These are phyloP conservation scores for Bostrychus sinensis DNA, from an alignment of 2,113 vertebrate genomes.

Conservation along the genomic window DNA sequence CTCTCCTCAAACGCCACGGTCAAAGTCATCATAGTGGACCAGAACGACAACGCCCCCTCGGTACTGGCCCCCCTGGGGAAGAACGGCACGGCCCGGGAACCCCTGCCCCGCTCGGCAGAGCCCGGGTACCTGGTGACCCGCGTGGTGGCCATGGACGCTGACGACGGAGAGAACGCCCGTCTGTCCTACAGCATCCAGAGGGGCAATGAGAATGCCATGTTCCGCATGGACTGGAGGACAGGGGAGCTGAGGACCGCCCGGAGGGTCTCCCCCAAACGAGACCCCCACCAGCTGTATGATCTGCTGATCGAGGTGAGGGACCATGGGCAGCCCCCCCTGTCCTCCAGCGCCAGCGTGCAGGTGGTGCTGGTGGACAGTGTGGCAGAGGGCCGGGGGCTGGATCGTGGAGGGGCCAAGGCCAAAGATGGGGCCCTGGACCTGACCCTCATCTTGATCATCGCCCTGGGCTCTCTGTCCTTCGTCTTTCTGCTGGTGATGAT, in stretches of 20 bases:
- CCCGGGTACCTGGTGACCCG: constrained; percentile 93
- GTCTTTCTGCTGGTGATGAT: constrained; percentile 97
- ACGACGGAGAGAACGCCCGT: constrained; percentile 94
- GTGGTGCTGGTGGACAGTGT: constrained; percentile 90
- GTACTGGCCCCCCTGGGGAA: constrained; percentile 89
- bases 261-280: constrained; percentile 86
- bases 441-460: constrained; percentile 95
- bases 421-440: constrained; percentile 90
- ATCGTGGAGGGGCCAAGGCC: constrained; percentile 59
- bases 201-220: constrained; percentile 93
- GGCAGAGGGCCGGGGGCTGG: constrained; percentile 74
- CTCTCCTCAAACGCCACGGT: constrained; percentile 91
- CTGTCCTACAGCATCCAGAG: constrained; percentile 93
- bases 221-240: constrained; percentile 96
- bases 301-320: constrained; percentile 93
- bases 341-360: constrained; percentile 89
- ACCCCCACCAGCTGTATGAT: constrained; percentile 90
- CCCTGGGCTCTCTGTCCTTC: constrained; percentile 93
- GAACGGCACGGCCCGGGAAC: constrained; percentile 91
- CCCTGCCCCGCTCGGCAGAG: constrained; percentile 89
- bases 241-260: constrained; percentile 92
- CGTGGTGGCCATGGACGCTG: constrained; percentile 91
- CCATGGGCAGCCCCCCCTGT: constrained; percentile 94
- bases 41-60: constrained; percentile 94
- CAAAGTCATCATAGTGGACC: constrained; percentile 90